Percentiles rank a stretch among this genome's conserved stretches.
These are phyloP conservation scores for Drosophila subobscura DNA, from an alignment of 1,140 invertebrate species.

Conservation along the genomic window DNA sequence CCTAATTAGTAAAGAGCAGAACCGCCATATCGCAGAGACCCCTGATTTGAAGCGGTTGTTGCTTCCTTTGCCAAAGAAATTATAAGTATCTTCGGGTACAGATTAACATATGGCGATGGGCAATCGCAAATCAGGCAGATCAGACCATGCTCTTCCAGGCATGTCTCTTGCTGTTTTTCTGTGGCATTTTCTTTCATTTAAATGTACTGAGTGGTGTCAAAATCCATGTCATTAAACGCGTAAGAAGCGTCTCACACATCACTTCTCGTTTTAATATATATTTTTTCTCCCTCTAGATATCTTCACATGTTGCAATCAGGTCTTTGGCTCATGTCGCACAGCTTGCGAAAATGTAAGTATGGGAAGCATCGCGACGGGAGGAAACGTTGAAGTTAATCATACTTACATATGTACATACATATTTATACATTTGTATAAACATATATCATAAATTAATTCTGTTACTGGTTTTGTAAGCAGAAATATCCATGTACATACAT, in stretches of 20 bases:
- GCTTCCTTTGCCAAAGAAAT: slow-evolving; percentile 27
- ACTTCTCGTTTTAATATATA: slow-evolving; percentile 17
- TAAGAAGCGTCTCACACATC: too few species aligned
- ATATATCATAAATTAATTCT: slow-evolving; percentile 18
- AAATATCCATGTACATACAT: too few species aligned
- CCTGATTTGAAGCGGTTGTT: neutral
- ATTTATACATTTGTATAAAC: neutral
- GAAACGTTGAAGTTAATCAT: neutral
- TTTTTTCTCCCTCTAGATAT: slow-evolving; percentile 70
- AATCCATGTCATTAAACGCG: slow-evolving; percentile 57
- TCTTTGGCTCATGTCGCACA: slow-evolving; percentile 82
- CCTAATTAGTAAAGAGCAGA: slow-evolving; percentile 54
- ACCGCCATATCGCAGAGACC: slow-evolving; percentile 1
- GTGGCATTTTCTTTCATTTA: slow-evolving; percentile 53
- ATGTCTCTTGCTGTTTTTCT: slow-evolving; percentile 18
- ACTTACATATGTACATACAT: neutral
- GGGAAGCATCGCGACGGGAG: neutral
- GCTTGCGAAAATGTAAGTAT: slow-evolving; percentile 83
- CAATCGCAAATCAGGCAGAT: slow-evolving; percentile 18
- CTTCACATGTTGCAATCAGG: slow-evolving; percentile 80
- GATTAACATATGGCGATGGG: slow-evolving; percentile 47
- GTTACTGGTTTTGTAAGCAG: too few species aligned
- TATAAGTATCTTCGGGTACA: slow-evolving; percentile 3
- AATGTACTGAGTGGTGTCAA: slow-evolving; percentile 67
- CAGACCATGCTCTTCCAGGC: slow-evolving; percentile 29